Percentiles rank a stretch among this genome's conserved stretches.
Evolutionary conservation across 2,888 invertebrate species (phyloP).

Genomic region (Eugnorisma glareosa): DNA sequence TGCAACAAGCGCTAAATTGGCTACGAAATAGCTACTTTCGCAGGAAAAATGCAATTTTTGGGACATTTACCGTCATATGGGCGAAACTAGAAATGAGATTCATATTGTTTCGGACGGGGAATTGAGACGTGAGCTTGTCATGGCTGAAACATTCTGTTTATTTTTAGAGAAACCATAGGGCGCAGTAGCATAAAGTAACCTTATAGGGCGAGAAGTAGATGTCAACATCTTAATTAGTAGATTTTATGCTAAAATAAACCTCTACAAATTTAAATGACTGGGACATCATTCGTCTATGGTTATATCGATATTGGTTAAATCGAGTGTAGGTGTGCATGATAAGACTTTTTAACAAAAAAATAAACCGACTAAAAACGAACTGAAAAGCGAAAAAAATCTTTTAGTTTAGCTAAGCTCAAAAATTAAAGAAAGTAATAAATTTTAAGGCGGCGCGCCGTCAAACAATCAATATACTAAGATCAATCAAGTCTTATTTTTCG

Average conservation of each 20-base stretch:
- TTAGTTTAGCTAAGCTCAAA: too few species aligned
- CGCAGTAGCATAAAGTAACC: too few species aligned
- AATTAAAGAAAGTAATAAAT: too few species aligned
- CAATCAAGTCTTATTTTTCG: too few species aligned
- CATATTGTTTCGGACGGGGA: conserved; percentile 41
- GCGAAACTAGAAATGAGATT: conserved; percentile 46
- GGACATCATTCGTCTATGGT: background rate
- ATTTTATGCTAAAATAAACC: background rate
- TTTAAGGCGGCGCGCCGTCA: too few species aligned
- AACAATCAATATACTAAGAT: too few species aligned
- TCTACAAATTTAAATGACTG: background rate
- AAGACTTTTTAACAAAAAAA: too few species aligned
- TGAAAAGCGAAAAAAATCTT: too few species aligned
- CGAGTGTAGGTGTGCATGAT: too few species aligned
- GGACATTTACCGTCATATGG: conserved; percentile 44
- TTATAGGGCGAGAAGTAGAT: background rate
- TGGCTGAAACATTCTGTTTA: background rate
- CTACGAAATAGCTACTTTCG: conserved; percentile 55
- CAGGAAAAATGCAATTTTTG: conserved; percentile 52
- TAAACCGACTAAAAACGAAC: too few species aligned
- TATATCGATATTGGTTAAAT: too few species aligned
- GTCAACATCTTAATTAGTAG: background rate
- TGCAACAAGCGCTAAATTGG: conserved; percentile 53
- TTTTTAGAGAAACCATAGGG: background rate
- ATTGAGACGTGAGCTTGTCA: conserved; percentile 15